Evolutionary conservation across 1,140 invertebrate genomes (phyloP), one percentile per base, ranked within the genome.

Genomic region (Drosophila lacteicornis): DNA sequence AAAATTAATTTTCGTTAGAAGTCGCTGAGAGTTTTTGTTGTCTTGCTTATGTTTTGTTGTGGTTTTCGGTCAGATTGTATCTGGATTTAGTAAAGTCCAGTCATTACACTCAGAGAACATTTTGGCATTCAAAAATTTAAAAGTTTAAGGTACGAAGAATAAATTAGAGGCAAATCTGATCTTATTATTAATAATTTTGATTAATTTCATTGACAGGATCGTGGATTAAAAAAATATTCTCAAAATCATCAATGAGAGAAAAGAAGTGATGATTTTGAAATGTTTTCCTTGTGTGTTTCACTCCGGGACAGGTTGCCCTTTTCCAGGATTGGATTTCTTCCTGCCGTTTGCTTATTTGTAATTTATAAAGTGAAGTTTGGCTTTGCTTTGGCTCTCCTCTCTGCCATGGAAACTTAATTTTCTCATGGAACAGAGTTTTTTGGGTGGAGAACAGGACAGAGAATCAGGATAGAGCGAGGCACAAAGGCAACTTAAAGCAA

Each of bases 1-100:
- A 88, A 90, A 74, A 88, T 88, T 88, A 88, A 88, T 88, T 88
- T 88, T 88, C 84, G 61, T 84, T 88, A 88, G 74, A 74, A 84
- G 42, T 77, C 61, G 74, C 49, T 8, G 36, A 43, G 62, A 19
- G 62, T 81, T 79, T 80, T 79, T 79, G 77, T 83, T 80, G 68
- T 55, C 53, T 82, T 38, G 40, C 19, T n/a, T 55, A 55, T 70
- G 59, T 22, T 49, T 49, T 61, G 30, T 45, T 69, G 50, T 71
- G 33, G 50, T 12, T 50, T 56, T 6, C 58, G 69, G 51, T 49
- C 49, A 71, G 27, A 36, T 73, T 42, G 43, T 12, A 56, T 36
- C 22, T 46, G 36, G 17, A 25, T 27, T 40, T 36, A 9, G 42
- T 25, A 7, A 13, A 33, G 17, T 66, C 17, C 30, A 66, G 36